Base-by-base conservation (phyloP, 1,140 invertebrate genomes). In the Halesus radiatus region DNA sequence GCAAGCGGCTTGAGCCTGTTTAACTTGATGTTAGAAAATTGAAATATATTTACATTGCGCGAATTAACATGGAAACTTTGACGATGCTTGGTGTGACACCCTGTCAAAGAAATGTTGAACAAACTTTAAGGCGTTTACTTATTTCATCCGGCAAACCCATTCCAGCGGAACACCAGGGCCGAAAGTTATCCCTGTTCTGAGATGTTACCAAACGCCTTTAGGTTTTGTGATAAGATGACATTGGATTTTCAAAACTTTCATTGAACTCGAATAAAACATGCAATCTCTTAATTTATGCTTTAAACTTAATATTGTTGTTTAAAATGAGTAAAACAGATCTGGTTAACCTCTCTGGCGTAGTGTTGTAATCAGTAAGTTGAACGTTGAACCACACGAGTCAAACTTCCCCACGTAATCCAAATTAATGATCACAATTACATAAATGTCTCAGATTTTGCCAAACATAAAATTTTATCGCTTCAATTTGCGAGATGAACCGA, bases 11-110 rank as follows among this genome's bases (percentile, higher is more conserved):
- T 45, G 18, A 50, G 72, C 54, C 54, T 32, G 52, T 75, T 58
- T 32, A 32, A 29, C 23, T 29, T 56, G 23, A 56, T 58, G 72
- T 75, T 15, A 26, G 72, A 75, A 58, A 58, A 75, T 75, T 75
- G 72, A 75, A 75, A 75, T 58, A 37, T 56, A 75, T 75, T 75
- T 75, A 58, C 53, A 26, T 29, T 32, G 23, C 18, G 53, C 72
- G 20, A 75, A 75, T 75, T 75, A 75, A 58, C 72, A 32, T 58
- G 72, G 29, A 53, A 75, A 75, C 72, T 75, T 75, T 75, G 52
- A 58, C 53, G 52, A 75, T 72, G 20, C 37, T 75, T 15, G 72
- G 26, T 37, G 53, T 58, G 26, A 58, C 32, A 75, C 53, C 54
- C 15, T 53, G 26, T 75, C n/a, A 75, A 32, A 75, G 72, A 75